A percentile compares a stretch with the other conserved stretches of the same genome.
Evolutionary conservation across 2,888 invertebrate species (phyloP).

Genomic region (Melikaiella ostensackeni): DNA sequence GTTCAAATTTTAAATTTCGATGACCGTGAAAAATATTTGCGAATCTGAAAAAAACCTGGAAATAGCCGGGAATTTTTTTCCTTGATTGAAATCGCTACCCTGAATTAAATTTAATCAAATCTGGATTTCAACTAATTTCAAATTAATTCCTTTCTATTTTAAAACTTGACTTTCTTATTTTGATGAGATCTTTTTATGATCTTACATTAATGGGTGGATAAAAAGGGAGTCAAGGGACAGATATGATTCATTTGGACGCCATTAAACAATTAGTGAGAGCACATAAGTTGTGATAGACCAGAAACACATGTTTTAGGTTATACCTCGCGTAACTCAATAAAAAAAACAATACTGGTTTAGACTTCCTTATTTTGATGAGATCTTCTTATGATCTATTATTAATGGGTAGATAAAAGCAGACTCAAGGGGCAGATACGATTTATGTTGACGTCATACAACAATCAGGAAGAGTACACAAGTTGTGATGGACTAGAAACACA

Average conservation of each 20-base stretch:
- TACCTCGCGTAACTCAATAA: too few relatives aligned
- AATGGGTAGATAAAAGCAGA: background rate
- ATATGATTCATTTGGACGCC: conserved; percentile 33
- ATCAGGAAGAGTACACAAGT: conserved; percentile 25
- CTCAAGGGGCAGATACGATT: conserved; percentile 14
- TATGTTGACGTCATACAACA: conserved; percentile 27
- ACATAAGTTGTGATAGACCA: too few relatives aligned
- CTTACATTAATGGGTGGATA: background rate
- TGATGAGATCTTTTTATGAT: background rate
- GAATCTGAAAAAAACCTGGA: too few relatives aligned
- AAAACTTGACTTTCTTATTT: too few relatives aligned
- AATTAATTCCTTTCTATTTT: background rate
- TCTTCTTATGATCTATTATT: background rate
- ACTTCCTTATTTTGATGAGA: background rate
- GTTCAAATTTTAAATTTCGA: too few relatives aligned
- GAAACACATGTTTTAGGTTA: too few relatives aligned
- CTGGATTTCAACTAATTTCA: background rate
- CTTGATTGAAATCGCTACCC: too few relatives aligned
- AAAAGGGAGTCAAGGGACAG: background rate
- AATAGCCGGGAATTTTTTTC: too few relatives aligned
- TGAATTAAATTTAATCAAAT: too few relatives aligned
- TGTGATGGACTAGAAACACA: conserved; percentile 68
- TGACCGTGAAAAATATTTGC: too few relatives aligned
- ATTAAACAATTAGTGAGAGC: conserved; percentile 29
- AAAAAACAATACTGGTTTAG: too few relatives aligned